Base-by-base conservation (phyloP, 2,797 vertebrate species). In the Chromobotia macracanthus region DNA sequence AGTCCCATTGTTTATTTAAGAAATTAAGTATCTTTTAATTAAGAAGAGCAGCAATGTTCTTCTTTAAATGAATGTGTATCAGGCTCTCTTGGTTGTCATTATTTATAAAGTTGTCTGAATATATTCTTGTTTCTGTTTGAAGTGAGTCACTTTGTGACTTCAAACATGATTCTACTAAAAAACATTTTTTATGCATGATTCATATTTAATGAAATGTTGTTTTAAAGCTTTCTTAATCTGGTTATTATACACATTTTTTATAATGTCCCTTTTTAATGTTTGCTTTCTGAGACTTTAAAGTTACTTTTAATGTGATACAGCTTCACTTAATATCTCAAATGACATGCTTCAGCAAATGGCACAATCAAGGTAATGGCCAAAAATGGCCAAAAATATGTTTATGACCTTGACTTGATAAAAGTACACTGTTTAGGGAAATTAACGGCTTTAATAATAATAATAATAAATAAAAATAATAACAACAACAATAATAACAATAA, bases 11-110 rank as follows among this genome's bases (percentile, higher is more conserved):
- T 67, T 67, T 63, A 69, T 63, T 64, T 1, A 60, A 16, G 11
- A 19, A 73, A 74, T 66, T n/a, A 68, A 74, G 19, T 67, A 15
- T 9, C n/a, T 69, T 74, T 68, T 60, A 68, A 74, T 74, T 38
- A 68, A 23, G n/a, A 10, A 11, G 12, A 16, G 38, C 1, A 4
- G 38, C 3, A 63, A 21, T 7, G 23, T 12, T 60, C 3, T 74
- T 13, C 35, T 50, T 13, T 56, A 60, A 58, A 58, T 41, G n/a
- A 28, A 60, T 25, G 56, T 13, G 38, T 58, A 38, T 56, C 21
- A 71, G 5, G 44, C 13, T 7, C 44, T 51, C 38, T 58, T 11
- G 68, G 13, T 61, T 28, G 9, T 68, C 16, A 50, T 58, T 61
- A 68, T 69, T 58, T 28, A 28, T 18, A 31, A 2, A 46, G 12